Base-by-base conservation (phyloP, 2,888 invertebrate genomes). In the Thyatira batis region DNA sequence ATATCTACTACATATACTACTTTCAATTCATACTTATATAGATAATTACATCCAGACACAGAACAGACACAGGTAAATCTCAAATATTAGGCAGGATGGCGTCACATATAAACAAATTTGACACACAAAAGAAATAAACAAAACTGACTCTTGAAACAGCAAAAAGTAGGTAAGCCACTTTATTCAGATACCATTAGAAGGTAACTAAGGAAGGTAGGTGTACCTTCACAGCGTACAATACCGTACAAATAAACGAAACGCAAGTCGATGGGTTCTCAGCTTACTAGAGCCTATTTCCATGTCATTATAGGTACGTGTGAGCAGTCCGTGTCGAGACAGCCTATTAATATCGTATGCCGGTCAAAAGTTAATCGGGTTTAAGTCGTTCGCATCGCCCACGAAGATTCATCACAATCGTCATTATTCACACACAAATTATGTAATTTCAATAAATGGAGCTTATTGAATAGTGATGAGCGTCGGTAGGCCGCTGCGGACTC, bases 371-470 rank as follows among this genome's bases (percentile, higher is more conserved):
- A 92, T 89, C 91, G 91, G 87, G 87, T 89, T 85, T 89, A 90
- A 89, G 89, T 87, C 89, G 78, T 82, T 85, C 84, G 85, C 81
- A 88, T 90, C 90, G 90, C 92, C 92, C 89, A 91, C 89, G 89
- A 90, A 88, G 90, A 91, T 92, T 87, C 89, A 92, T 91, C 92
- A 91, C 89, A 90, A 81, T 89, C 89, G 89, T 91, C 91, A 92
- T 92, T 88, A 92, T 92, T 92, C 92, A 92, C 92, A 91, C 88
- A 92, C 91, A 90, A 91, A 92, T 92, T 92, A 91, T 90, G 88
- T 92, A 91, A 92, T 91, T 92, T 91, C 91, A 91, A 92, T 91
- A 91, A 92, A 92, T 90, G 89, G 84, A 85, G 82, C 89, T 88
- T 92, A 91, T 92, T 91, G 91, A 91, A 92, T 91, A 90, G 91